Base-by-base conservation (phyloP, 2,113 vertebrate species). In the Pyxicephalus adspersus region DNA sequence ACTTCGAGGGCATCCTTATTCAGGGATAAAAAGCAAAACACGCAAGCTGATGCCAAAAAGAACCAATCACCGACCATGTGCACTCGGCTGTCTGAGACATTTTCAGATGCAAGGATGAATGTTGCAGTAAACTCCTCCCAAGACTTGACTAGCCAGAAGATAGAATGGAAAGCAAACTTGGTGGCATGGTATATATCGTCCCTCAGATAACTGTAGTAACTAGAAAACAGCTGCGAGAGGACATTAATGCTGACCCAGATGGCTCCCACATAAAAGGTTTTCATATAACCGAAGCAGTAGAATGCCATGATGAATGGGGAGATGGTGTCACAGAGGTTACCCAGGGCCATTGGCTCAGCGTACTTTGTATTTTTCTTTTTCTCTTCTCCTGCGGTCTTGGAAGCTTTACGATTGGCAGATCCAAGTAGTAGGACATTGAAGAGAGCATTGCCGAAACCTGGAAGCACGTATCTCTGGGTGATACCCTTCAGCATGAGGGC, bases 311-410 rank as follows among this genome's bases (percentile, higher is more conserved):
- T 86, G 23, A 96, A 95, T 0, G 95, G 29, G 6, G 94, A 89
- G 61, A 96, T 50, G 0, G 93, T 92, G 64, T 96, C 92, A 0
- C 94, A 95, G 87, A 96, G 91, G 85, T 94, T 94, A 58, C 94
- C 92, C 28, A 96, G 87, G 0, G 95, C 96, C 94, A 95, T 95
- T 0, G 96, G 95, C 86, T 97, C 95, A 0, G 95, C 95, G 2
- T 96, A 96, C 83, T 96, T 97, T 0, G 95, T 96, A 75, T 96
- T 96, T 88, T 96, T 96, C 71, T 95, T 95, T 83, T 95, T 95
- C 57, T 96, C 95, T 65, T 95, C 91, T 50, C 92, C 93, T 3
- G 88, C 77, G 51, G 85, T 91, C 71, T 94, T 90, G 25, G 92
- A 84, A 58, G 85, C 92, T 75, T 83, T 76, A 17, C 88, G 89